Percentiles rank a stretch among this genome's conserved stretches.
Evolutionary conservation across 1,140 invertebrate genomes (phyloP).

Genomic region (Matsumurasca onukii): DNA sequence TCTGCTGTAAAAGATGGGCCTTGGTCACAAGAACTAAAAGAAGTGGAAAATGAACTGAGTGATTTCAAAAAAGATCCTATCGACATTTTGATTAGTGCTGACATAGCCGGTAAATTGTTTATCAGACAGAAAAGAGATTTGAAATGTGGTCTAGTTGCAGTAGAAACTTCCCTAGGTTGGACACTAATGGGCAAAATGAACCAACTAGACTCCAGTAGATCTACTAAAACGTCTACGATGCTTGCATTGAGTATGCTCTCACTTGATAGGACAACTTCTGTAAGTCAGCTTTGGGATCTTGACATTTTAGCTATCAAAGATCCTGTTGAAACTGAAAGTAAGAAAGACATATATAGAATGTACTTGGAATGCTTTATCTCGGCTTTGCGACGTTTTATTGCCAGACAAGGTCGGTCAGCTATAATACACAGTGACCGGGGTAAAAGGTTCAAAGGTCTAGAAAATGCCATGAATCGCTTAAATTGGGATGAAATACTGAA

Average conservation of each 20-base stretch:
- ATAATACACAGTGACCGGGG: conserved; percentile 48
- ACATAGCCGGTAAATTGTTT: conserved; percentile 21
- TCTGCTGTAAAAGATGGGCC: not conserved
- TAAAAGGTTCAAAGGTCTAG: conserved; percentile 42
- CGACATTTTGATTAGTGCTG: conserved; percentile 20
- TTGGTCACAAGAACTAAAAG: conserved; percentile 11
- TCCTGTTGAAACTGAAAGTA: not conserved
- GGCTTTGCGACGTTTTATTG: conserved; percentile 42
- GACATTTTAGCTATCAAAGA: not conserved
- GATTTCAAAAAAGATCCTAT: conserved; percentile 15
- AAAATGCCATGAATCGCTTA: not conserved
- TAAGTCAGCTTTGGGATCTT: not conserved
- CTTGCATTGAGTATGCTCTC: not conserved
- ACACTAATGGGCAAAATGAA: not conserved
- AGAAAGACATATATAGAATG: not conserved
- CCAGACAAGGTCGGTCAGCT: conserved; percentile 42
- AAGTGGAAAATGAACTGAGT: not conserved
- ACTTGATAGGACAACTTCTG: not conserved
- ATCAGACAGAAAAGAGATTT: not conserved
- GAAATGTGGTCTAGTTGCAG: not conserved
- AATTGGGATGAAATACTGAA: not conserved
- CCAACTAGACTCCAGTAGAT: not conserved
- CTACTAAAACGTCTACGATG: not conserved
- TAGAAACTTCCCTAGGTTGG: not conserved
- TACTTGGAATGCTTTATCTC: not conserved